Conservation (phyloP, 2,888 invertebrate species). For the Mylabris sibirica region DNA sequence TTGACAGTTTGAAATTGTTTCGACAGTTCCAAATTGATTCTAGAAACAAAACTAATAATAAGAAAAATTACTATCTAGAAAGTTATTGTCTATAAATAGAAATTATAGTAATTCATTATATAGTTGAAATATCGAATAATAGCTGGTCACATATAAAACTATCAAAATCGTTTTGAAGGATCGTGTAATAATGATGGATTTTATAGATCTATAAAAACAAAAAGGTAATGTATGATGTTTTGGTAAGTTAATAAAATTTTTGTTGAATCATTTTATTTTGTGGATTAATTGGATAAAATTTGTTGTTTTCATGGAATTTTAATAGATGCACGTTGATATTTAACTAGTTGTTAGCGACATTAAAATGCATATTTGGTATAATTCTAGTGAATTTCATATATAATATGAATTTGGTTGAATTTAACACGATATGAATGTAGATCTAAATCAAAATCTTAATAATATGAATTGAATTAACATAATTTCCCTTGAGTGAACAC, state of each 20-base stretch:
- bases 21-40: neutral
- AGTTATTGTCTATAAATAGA: neutral
- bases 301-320: neutral
- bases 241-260: neutral
- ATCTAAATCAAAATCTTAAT: constrained; percentile 10
- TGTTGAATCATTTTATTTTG: neutral
- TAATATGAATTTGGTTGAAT: constrained; percentile 1
- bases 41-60: neutral
- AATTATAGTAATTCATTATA: constrained; percentile 2
- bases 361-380: constrained; percentile 2
- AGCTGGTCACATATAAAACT: neutral
- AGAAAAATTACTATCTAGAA: neutral
- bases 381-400: neutral
- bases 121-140: neutral
- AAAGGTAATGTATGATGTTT: neutral
- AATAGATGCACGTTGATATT: neutral
- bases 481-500: constrained; percentile 20
- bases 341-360: neutral
- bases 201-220: constrained; percentile 1
- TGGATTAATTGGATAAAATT: neutral
- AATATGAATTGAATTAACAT: constrained; percentile 17
- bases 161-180: neutral
- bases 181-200: neutral
- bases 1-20: neutral
- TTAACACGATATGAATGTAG: neutral